Evolutionary conservation across 2,797 vertebrate species (phyloP), one percentile per base, ranked within the genome.

Genomic region (Eulemur coronatus): DNA sequence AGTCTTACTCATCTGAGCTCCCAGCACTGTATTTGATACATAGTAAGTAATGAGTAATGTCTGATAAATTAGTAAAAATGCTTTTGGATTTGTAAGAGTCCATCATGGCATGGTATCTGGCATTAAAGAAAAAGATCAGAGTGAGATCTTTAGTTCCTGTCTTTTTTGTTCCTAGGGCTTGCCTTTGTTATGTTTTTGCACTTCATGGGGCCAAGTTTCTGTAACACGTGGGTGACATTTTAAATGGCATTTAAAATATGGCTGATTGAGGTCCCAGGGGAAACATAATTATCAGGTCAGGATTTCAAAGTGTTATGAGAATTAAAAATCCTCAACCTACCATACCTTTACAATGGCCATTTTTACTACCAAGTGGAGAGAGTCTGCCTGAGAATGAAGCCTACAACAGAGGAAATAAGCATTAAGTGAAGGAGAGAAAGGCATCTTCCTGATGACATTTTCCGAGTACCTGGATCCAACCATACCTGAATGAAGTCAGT

Each of bases 291-390:
- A 84, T 61, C 84, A 63, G 57, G 63, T 50, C 20, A 30, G 48
- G 50, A 97, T 94, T 93, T 89, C 90, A 91, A 81, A 86, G 46
- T 93, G 41, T 87, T 65, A 17, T 30, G 38, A 89, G 79, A 93
- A 28, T 76, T 65, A 55, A 46, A 84, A 75, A n/a, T 41, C 50
- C 48, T 84, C 70, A 57, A 41, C 43, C 41, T 33, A 35, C 24
- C 14, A 28, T 8, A 72, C 7, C 46, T 91, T 97, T 79, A 92
- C 38, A 82, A 67, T 79, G 63, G 33, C 35, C 70, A 38, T 85
- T 91, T 92, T 79, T 43, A 92, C 75, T 84, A 55, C 17, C 13
- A 46, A 65, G n/a, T 59, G 41, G 48, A 86, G 48, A 73, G 59
- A n/a, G 41, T 30, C 14, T 89, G 38, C 81, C 26, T 46, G 48